A percentile compares a stretch with the other conserved stretches of the same genome.
Evolutionary conservation across 1,140 invertebrate genomes (phyloP).

Genomic region (Caenorhabditis brenneri): DNA sequence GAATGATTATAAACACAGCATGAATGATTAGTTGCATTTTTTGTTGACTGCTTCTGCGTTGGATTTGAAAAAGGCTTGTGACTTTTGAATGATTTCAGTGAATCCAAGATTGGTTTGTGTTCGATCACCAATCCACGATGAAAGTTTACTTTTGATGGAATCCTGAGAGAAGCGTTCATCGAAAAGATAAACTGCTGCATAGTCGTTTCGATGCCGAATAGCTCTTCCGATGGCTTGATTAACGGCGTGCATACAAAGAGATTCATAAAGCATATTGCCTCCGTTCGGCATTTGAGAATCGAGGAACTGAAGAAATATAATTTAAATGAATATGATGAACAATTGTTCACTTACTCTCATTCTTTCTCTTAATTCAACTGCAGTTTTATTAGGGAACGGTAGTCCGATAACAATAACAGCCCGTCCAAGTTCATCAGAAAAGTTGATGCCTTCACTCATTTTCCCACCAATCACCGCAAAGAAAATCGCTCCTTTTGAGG

Average conservation of each 20-base stretch:
- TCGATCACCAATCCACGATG: conserved; percentile 2
- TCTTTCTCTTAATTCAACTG: conserved; percentile 88
- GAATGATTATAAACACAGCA: too few species aligned
- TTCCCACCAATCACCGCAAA: conserved; percentile 79
- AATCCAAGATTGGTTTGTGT: neutral
- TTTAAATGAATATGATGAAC: neutral
- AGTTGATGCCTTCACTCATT: conserved; percentile 91
- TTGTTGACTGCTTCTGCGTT: neutral
- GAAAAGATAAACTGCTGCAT: conserved; percentile 84
- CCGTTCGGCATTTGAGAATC: conserved; percentile 51
- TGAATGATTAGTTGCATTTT: too few species aligned
- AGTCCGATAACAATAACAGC: conserved; percentile 91
- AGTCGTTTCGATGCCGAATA: conserved; percentile 88
- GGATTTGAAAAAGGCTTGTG: neutral
- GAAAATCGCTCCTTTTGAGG: conserved; percentile 71
- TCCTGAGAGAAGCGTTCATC: conserved; percentile 73
- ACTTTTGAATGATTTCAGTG: neutral
- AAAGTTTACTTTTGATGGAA: neutral
- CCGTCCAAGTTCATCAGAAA: conserved; percentile 88
- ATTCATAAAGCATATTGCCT: conserved; percentile 81
- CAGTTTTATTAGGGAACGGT: conserved; percentile 90
- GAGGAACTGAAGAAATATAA: conserved; percentile 55
- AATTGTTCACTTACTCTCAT: conserved; percentile 76
- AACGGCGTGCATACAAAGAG: conserved; percentile 93
- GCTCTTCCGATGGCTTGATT: conserved; percentile 94